Conservation (phyloP, 1,140 invertebrate species). For the Coelopa frigida region DNA sequence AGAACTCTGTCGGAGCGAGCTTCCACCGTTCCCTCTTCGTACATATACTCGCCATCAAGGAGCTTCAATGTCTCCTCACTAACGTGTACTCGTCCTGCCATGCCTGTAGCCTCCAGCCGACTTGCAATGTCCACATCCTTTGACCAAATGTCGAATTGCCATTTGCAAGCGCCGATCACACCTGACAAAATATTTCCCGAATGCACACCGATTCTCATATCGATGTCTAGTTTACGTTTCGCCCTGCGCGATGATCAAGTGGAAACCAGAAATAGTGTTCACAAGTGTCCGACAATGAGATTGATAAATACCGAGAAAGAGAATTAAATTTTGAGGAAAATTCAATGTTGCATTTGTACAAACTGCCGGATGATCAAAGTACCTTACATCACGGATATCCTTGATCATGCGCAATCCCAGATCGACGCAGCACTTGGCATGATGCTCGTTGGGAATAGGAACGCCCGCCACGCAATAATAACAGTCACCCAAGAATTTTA, state of each 20-base stretch:
- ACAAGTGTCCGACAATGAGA: too few species aligned
- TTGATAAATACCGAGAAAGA: too few species aligned
- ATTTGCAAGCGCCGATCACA: conserved; percentile 83
- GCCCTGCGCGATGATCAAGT: too few species aligned
- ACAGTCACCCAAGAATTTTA: conserved; percentile 89
- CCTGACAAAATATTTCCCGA: conserved; percentile 87
- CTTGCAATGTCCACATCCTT: conserved; percentile 92
- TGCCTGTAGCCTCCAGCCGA: conserved; percentile 88
- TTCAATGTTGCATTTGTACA: too few species aligned
- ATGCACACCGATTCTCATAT: conserved; percentile 95
- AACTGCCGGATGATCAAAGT: too few species aligned
- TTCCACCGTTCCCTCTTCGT: conserved; percentile 57
- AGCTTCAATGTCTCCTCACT: conserved; percentile 72
- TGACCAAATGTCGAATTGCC: conserved; percentile 97
- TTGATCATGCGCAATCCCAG: conserved; percentile 86
- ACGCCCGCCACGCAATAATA: conserved; percentile 91
- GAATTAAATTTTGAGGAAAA: too few species aligned
- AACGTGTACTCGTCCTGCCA: conserved; percentile 80
- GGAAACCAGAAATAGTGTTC: too few species aligned
- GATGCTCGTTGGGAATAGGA: conserved; percentile 62
- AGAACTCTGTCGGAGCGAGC: conserved; percentile 60
- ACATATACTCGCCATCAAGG: conserved; percentile 53
- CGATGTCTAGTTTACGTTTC: conserved; percentile 70
- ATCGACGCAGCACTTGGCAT: conserved; percentile 83
- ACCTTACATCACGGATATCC: conserved; percentile 72